phyloP scores from a whole-genome alignment of 2,797 vertebrate genomes.

The Parauchenoglanis ngamensis region DNA sequence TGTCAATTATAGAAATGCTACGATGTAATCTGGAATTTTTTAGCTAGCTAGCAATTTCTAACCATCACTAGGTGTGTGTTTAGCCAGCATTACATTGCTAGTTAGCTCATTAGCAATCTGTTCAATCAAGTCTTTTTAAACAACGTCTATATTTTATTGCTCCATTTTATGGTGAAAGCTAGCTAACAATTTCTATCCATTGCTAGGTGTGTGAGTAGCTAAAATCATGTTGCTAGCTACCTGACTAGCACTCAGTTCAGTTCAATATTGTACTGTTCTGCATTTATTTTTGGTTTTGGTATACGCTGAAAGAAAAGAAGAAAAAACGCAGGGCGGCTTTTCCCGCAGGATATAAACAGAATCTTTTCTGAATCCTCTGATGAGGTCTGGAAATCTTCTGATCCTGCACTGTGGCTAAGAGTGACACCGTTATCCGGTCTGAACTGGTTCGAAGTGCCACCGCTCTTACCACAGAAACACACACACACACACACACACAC shows the following conservation, averaged over 20 bases:
- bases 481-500: slow-evolving; percentile 1
- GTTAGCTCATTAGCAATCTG: neutral
- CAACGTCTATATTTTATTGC: neutral
- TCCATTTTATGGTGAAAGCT: neutral
- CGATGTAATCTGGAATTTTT: too few relatives aligned
- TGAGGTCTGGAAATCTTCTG: neutral
- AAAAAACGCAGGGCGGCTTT: neutral
- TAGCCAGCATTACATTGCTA: neutral
- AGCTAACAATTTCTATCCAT: neutral
- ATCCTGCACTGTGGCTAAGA: neutral
- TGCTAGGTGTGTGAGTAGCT: neutral
- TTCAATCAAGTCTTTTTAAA: neutral
- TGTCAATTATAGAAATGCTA: neutral
- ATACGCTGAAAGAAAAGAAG: neutral
- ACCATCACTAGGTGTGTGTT: neutral
- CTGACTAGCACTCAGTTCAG: neutral
- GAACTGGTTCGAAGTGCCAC: neutral
- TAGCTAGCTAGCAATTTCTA: too few relatives aligned
- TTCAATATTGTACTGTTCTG: neutral
- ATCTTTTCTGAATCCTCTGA: neutral
- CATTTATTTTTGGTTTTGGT: neutral
- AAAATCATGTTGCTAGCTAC: neutral
- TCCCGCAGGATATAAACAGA: neutral
- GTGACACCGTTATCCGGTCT: neutral
- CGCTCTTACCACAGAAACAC: slow-evolving; percentile 5